Evolutionary conservation across 1,140 invertebrate species (phyloP).

Genomic region (Potamilus streckersoni): DNA sequence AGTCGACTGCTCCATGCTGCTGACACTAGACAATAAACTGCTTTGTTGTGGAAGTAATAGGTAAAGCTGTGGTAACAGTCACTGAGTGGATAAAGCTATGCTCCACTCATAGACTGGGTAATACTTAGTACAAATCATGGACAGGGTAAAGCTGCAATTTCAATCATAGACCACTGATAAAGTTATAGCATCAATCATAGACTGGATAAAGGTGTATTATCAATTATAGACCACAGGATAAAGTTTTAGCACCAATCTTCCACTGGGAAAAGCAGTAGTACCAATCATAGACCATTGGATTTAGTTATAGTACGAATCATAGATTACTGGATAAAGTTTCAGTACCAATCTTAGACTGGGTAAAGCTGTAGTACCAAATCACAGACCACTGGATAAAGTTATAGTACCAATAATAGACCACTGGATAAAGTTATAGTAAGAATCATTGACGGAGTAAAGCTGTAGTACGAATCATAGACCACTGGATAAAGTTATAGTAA

Average conservation of each 20-base stretch:
- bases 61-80: conserved; percentile 33
- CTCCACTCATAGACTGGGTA: not conserved
- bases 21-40: conserved; percentile 62
- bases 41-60: conserved; percentile 68
- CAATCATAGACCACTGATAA: conserved; percentile 36
- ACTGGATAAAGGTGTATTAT: not conserved
- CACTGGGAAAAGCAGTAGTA: not conserved
- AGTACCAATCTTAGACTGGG: too few species aligned
- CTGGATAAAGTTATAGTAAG: not conserved
- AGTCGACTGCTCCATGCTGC: conserved; percentile 66
- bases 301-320: not conserved
- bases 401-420: not conserved
- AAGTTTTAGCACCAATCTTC: not conserved
- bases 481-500: not conserved
- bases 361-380: not conserved
- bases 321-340: too few species aligned
- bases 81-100: not conserved
- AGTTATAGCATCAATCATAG: not conserved
- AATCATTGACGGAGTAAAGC: not conserved
- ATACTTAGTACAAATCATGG: not conserved
- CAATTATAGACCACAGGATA: not conserved
- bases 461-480: not conserved
- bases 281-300: not conserved
- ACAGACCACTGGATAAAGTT: conserved; percentile 28
- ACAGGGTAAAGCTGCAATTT: not conserved